A percentile compares a stretch with the other conserved stretches of the same genome.
phyloP scores from a whole-genome alignment of 1,140 invertebrate genomes.

The Daktulosphaira vitifoliae region DNA sequence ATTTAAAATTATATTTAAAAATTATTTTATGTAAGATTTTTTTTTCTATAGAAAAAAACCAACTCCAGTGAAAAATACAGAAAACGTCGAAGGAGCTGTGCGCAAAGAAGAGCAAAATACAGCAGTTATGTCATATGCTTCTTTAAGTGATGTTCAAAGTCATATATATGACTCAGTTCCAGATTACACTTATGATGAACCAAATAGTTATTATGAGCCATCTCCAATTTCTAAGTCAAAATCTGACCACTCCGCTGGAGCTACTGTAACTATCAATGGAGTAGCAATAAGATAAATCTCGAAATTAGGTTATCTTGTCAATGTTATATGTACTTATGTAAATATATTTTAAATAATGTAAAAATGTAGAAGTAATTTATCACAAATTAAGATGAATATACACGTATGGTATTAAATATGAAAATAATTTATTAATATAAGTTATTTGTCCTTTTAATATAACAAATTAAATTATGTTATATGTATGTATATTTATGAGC shows the following conservation, averaged over 20 bases:
- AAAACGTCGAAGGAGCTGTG: constrained; percentile 74
- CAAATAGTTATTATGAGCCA: constrained; percentile 59
- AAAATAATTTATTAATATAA: no score
- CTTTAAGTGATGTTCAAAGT: constrained; percentile 54
- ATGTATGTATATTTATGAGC: constrained; percentile 8
- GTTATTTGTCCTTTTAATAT: no score
- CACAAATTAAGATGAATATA: neutral
- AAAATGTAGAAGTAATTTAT: neutral
- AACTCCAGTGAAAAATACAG: constrained; percentile 75
- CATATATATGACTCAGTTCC: constrained; percentile 64
- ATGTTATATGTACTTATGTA: constrained; percentile 4
- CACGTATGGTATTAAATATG: no score
- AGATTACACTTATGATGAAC: constrained; percentile 59
- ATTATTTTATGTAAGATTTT: constrained; percentile 34
- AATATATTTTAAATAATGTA: constrained; percentile 27
- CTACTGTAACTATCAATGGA: constrained; percentile 60
- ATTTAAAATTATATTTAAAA: neutral
- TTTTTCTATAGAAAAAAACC: constrained; percentile 58
- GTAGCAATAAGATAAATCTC: constrained; percentile 54
- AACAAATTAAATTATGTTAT: no score
- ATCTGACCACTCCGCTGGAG: constrained; percentile 45
- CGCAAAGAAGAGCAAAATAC: constrained; percentile 74
- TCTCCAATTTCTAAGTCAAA: constrained; percentile 49
- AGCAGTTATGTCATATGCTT: constrained; percentile 76
- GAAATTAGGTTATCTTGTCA: constrained; percentile 8